These are phyloP conservation scores for Phalloptychus januarius DNA, from an alignment of 2,797 vertebrate species.

Conservation along the genomic window DNA sequence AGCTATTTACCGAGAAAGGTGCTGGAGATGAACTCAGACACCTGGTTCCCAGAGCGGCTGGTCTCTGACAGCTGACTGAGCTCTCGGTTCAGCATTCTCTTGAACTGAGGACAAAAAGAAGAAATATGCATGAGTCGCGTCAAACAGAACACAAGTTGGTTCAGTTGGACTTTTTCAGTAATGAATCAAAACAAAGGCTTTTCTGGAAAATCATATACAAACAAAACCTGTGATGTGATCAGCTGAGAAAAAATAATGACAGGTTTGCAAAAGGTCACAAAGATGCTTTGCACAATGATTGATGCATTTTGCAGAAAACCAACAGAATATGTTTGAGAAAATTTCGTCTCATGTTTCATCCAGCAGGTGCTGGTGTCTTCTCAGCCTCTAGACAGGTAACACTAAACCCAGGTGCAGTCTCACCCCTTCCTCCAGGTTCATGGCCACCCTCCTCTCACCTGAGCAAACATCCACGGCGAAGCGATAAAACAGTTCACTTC, in stretches of 20 bases:
- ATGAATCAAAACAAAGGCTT: neutral
- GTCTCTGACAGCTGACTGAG: constrained; percentile 92
- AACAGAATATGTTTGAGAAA: neutral
- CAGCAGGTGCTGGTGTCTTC: neutral
- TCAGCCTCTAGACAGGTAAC: constrained; percentile 55
- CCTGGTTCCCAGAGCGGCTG: constrained; percentile 93
- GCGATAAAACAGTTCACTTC: constrained; percentile 70
- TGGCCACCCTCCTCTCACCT: constrained; percentile 71
- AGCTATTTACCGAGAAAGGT: constrained; percentile 89
- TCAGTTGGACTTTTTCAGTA: constrained; percentile 3
- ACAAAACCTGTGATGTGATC: neutral
- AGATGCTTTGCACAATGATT: neutral
- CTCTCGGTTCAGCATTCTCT: constrained; percentile 94
- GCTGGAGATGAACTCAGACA: constrained; percentile 93
- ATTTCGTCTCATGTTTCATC: neutral
- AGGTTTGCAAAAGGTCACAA: neutral
- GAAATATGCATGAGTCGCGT: neutral
- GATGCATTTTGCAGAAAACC: neutral
- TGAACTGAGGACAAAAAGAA: constrained; percentile 83
- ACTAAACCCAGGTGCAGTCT: constrained; percentile 27
- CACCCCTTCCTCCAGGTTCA: constrained; percentile 3
- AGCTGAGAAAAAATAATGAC: neutral
- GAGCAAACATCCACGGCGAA: constrained; percentile 70
- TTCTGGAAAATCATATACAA: neutral
- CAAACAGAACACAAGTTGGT: constrained; percentile 11